phyloP scores from a whole-genome alignment of 2,888 invertebrate species.

The Harpagoxenus sublaevis region DNA sequence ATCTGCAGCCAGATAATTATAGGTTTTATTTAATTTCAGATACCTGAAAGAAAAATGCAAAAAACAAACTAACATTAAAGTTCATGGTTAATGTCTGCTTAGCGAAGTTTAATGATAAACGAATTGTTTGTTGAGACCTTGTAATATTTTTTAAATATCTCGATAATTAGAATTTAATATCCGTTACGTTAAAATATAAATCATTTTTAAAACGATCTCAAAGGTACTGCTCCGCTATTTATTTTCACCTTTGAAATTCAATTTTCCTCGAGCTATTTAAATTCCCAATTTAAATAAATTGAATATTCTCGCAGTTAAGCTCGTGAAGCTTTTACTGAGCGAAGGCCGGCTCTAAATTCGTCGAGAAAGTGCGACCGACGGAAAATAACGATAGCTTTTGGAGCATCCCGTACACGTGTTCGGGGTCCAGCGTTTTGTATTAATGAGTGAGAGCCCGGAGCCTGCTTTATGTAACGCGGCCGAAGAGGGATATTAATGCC shows the following conservation, averaged over 20 bases:
- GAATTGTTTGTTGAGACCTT: neutral
- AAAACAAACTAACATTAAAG: neutral
- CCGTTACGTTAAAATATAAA: neutral
- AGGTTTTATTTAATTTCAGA: neutral
- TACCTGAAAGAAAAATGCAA: neutral
- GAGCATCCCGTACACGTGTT: constrained; percentile 25
- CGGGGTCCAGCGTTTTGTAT: neutral
- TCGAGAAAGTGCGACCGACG: neutral
- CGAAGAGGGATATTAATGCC: constrained; percentile 72
- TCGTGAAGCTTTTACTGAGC: neutral
- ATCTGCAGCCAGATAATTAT: neutral
- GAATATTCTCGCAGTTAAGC: constrained; percentile 2
- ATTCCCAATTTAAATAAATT: constrained; percentile 22
- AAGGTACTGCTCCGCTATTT: neutral
- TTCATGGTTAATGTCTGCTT: neutral
- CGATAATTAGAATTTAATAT: constrained; percentile 5
- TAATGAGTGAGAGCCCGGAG: constrained; percentile 34
- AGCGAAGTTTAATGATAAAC: neutral
- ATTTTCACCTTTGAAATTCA: neutral
- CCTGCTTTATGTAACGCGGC: constrained; percentile 71
- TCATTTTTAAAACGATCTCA: neutral
- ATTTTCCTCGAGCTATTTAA: neutral
- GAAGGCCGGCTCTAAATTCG: neutral
- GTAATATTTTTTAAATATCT: neutral
- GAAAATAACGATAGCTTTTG: constrained; percentile 18